phyloP scores from a whole-genome alignment of 2,113 vertebrate genomes.

The Meleagris gallopavo region DNA sequence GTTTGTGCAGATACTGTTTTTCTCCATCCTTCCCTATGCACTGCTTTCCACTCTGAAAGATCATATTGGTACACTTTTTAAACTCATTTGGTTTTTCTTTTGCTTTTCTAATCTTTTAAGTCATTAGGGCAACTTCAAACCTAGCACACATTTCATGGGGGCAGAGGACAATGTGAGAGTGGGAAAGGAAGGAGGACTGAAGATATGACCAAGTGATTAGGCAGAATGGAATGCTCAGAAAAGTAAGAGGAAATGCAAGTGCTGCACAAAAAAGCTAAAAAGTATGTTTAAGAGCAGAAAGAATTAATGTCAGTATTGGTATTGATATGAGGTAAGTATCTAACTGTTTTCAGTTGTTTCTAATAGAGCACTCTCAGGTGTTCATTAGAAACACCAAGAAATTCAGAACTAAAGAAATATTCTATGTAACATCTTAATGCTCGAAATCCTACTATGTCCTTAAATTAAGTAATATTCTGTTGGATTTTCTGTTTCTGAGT shows the following conservation, averaged over 20 bases:
- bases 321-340: background rate
- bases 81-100: background rate
- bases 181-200: background rate
- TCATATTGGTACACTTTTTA: background rate
- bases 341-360: background rate
- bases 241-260: background rate
- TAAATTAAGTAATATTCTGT: background rate
- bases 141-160: background rate
- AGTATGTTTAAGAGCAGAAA: background rate
- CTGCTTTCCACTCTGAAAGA: background rate
- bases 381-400: background rate
- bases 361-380: background rate
- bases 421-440: background rate
- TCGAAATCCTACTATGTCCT: background rate
- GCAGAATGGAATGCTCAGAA: background rate
- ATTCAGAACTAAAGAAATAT: background rate
- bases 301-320: background rate
- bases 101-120: background rate
- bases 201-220: background rate
- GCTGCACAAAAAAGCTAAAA: background rate
- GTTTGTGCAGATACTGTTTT: background rate
- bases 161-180: background rate
- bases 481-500: background rate
- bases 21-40: background rate
- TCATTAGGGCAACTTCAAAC: background rate